Evolutionary conservation across 2,113 vertebrate species (phyloP), one percentile per base, ranked within the genome.

Genomic region (Phycodurus eques): DNA sequence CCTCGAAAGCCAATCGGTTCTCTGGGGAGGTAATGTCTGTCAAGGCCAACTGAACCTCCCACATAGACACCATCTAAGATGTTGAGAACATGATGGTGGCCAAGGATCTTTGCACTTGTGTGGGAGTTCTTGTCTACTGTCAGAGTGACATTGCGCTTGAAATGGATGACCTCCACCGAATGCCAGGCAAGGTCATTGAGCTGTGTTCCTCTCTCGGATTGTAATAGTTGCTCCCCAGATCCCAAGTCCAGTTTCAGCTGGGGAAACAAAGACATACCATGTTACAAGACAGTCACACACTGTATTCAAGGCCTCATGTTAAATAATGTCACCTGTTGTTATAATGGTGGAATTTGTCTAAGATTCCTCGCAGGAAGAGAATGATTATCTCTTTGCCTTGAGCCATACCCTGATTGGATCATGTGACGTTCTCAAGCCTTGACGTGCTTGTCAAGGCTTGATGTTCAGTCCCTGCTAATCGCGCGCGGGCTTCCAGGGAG

Each of bases 131-230:
- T 93, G 88, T 98, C 95, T 66, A 94, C 84, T 67, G 92, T 83
- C 61, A 98, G 61, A 9, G 77, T 92, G 72, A 96, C 63, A 33
- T 86, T 89, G 71, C 85, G 68, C 35, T 66, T 83, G 68, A 90
- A 80, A 67, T 92, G 93, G 68, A 63, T 73, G 10, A 96, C 63
- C 80, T 95, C 93, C 80, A 95, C 80, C 0, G 90, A 89, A 79
- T 97, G 95, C 96, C 95, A 97, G 44, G 88, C 89, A 84, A 95
- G 89, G 89, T 97, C 94, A 33, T 97, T 94, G 76, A 97, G 80
- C 49, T 75, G 92, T 71, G 88, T 90, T 33, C 88, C 91, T 71
- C 79, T 85, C 3, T 94, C 93, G 71, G 94, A 95, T 80, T 83
- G 83, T 43, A 97, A 87, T 20, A 92, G 51, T 44, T 19, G 77